Conservation (phyloP, 2,797 vertebrate species). For the Epinephelus awoara region DNA sequence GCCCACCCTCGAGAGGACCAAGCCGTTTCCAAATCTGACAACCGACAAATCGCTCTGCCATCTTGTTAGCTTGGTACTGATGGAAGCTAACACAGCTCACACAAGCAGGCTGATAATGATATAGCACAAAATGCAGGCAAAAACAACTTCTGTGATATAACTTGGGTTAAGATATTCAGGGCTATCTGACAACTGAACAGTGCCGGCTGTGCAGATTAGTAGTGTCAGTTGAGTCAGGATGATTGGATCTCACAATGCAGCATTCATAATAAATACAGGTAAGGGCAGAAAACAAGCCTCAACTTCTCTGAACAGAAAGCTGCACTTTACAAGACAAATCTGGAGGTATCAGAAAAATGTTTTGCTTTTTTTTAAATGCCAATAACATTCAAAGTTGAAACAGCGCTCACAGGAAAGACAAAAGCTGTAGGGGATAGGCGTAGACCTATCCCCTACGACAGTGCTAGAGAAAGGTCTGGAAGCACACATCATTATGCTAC, state of each 20-base stretch:
- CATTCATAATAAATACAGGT: neutral
- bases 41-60: conserved; percentile 49
- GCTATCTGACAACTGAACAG: conserved; percentile 28
- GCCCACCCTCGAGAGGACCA: conserved; percentile 19
- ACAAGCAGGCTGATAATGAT: conserved; percentile 38
- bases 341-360: neutral
- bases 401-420: neutral
- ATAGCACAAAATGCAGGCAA: conserved; percentile 31
- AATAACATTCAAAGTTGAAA: conserved; percentile 2
- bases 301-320: neutral
- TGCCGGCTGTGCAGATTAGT: conserved; percentile 22
- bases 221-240: conserved; percentile 20
- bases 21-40: conserved; percentile 54
- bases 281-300: neutral
- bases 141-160: conserved; percentile 31
- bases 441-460: too few species aligned
- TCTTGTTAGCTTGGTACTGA: conserved; percentile 45
- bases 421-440: too few species aligned
- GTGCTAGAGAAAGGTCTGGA: too few species aligned
- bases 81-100: conserved; percentile 42
- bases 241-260: conserved; percentile 25
- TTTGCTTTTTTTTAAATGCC: conserved; percentile 7
- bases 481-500: too few species aligned
- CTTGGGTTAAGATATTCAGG: conserved; percentile 34
- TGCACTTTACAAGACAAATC: neutral